Evolutionary conservation across 2,113 vertebrate species (phyloP).

Genomic region (Capreolus pygargus): DNA sequence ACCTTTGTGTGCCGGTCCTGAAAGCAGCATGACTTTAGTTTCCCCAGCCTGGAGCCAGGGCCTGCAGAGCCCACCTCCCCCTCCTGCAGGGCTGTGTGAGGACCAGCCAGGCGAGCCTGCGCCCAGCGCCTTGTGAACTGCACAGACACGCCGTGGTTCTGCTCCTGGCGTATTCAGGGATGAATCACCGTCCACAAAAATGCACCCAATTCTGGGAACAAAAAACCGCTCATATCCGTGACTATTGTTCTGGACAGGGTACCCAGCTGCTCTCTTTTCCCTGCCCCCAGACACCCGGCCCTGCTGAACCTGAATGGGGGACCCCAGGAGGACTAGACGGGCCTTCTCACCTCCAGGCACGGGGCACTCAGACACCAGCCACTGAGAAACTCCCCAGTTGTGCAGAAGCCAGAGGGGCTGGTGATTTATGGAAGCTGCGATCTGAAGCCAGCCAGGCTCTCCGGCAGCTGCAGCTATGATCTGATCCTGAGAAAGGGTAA

Average conservation of each 20-base stretch:
- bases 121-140: constrained; percentile 30
- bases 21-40: neutral
- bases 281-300: neutral
- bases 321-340: neutral
- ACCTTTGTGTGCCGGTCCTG: neutral
- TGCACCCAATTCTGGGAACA: constrained; percentile 63
- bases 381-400: neutral
- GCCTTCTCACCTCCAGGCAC: neutral
- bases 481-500: neutral
- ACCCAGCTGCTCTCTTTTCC: neutral
- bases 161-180: neutral
- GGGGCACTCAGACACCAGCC: neutral
- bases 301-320: neutral
- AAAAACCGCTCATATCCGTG: constrained; percentile 38
- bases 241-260: constrained; percentile 61
- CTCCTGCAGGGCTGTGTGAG: neutral
- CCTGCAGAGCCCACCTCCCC: neutral
- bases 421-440: neutral
- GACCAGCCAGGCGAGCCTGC: neutral
- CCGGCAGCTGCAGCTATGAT: neutral
- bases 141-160: constrained; percentile 46
- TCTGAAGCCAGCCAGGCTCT: neutral
- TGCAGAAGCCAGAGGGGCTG: neutral
- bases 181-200: constrained; percentile 74
- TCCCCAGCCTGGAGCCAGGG: neutral